These are phyloP conservation scores for Bungarus multicinctus DNA, from an alignment of 2,113 vertebrate genomes.

Conservation along the genomic window DNA sequence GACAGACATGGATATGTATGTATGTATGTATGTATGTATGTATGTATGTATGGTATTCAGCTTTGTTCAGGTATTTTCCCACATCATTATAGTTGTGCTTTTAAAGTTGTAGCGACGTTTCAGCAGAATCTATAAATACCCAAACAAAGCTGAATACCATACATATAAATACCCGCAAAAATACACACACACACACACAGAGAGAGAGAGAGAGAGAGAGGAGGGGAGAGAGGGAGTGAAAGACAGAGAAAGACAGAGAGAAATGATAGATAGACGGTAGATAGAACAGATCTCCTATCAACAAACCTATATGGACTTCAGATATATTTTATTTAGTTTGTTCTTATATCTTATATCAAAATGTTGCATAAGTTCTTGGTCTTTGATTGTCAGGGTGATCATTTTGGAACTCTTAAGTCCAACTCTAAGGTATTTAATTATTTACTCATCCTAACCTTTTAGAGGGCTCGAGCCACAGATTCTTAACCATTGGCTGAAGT, in stretches of 20 bases:
- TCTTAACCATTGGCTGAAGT: not conserved
- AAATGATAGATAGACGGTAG: not conserved
- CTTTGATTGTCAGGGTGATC: not conserved
- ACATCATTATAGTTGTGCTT: too few species aligned
- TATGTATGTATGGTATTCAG: too few species aligned
- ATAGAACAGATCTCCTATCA: not conserved
- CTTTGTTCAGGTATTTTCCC: too few species aligned
- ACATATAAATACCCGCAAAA: too few species aligned
- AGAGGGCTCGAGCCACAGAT: not conserved
- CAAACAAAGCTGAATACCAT: too few species aligned
- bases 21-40: too few species aligned
- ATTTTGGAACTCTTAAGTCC: not conserved
- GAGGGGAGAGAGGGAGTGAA: too few species aligned
- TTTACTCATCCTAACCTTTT: not conserved
- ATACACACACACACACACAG: too few species aligned
- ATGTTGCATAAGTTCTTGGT: not conserved
- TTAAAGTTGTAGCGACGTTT: too few species aligned
- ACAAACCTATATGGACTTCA: not conserved
- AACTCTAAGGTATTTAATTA: not conserved
- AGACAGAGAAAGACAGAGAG: not conserved
- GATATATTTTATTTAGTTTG: not conserved
- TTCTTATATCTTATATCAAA: not conserved
- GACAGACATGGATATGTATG: not conserved
- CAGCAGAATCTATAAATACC: too few species aligned
- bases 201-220: too few species aligned